Percentiles rank a stretch among this genome's conserved stretches.
Evolutionary conservation across 2,797 vertebrate genomes (phyloP).

Genomic region (Heteromormyrus szaboi): DNA sequence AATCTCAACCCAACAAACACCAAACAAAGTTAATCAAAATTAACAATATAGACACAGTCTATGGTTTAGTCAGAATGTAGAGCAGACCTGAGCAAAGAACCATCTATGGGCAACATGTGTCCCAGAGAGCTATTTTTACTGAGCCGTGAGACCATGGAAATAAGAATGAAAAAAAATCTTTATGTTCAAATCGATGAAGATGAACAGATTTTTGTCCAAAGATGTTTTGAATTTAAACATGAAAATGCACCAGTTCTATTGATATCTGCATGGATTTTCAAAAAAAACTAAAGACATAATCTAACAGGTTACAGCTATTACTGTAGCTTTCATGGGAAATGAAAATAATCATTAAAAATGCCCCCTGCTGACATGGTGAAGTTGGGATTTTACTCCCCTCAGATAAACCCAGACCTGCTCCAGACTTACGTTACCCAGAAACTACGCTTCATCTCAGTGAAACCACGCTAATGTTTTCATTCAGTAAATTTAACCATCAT

Average conservation of each 20-base stretch:
- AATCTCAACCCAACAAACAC: not conserved
- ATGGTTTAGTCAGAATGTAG: not conserved
- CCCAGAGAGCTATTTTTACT: not conserved
- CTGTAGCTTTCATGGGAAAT: not conserved
- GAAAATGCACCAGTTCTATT: not conserved
- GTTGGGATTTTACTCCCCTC: not conserved
- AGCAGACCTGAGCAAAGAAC: not conserved
- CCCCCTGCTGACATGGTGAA: not conserved
- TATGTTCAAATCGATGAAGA: not conserved
- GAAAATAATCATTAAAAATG: not conserved
- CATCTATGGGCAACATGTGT: not conserved
- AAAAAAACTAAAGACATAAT: not conserved
- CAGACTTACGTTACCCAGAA: not conserved
- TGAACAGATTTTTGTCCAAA: not conserved
- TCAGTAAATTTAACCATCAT: not conserved
- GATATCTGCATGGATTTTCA: not conserved
- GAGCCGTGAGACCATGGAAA: not conserved
- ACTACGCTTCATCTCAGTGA: not conserved
- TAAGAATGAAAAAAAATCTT: not conserved
- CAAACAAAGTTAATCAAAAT: not conserved
- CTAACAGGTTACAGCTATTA: not conserved
- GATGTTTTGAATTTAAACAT: not conserved
- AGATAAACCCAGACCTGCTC: not conserved
- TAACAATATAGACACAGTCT: not conserved
- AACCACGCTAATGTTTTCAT: slow-evolving; percentile 1